A percentile compares a stretch with the other conserved stretches of the same genome.
Conservation (phyloP, 64 coral and sea anemone genomes). For the Stichodactyla helianthus region DNA sequence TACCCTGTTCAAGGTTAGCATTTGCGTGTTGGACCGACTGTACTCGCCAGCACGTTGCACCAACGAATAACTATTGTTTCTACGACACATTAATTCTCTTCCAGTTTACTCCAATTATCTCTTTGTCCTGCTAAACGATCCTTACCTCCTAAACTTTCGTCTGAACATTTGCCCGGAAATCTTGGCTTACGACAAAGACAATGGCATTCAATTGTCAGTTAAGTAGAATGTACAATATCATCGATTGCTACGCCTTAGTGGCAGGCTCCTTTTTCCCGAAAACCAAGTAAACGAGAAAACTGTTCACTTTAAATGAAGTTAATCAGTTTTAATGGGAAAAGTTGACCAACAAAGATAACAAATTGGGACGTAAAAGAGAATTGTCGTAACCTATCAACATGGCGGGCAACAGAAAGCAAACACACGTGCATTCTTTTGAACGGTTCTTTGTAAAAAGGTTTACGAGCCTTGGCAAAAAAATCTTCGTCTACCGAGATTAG, state of each 20-base stretch:
- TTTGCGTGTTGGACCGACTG: too few relatives aligned
- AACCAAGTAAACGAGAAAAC: too few relatives aligned
- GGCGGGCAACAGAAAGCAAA: too few relatives aligned
- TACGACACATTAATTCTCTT: neutral
- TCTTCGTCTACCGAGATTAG: neutral
- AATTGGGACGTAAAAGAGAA: neutral
- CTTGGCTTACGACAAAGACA: neutral
- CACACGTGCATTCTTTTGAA: neutral
- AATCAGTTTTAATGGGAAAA: neutral
- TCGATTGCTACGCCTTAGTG: too few relatives aligned
- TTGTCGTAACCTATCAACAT: neutral
- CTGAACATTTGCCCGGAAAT: neutral
- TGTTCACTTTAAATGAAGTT: neutral
- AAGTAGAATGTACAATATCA: too few relatives aligned
- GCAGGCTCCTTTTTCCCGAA: too few relatives aligned
- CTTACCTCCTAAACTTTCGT: neutral
- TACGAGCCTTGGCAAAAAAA: neutral
- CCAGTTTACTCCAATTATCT: neutral
- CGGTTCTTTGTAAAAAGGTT: neutral
- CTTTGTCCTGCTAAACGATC: neutral
- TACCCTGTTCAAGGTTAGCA: too few relatives aligned
- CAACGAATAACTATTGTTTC: neutral
- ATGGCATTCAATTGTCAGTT: too few relatives aligned
- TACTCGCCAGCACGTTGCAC: neutral
- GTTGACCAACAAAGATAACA: neutral